These are phyloP conservation scores for Mesoclemmys tuberculata DNA, from an alignment of 2,113 vertebrate species.

Conservation along the genomic window DNA sequence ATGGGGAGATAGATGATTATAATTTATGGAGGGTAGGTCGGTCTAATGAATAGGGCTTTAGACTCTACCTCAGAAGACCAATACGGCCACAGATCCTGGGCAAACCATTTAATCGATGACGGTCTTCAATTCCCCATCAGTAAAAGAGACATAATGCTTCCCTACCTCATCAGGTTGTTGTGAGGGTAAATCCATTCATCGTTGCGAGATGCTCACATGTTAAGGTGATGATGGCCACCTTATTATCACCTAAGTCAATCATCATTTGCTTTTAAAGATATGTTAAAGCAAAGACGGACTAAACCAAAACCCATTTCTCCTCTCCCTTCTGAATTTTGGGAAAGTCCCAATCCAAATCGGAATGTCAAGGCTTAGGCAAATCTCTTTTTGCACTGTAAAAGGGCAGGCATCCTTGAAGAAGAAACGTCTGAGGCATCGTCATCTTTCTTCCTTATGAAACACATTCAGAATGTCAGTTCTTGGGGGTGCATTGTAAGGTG, in stretches of 20 bases:
- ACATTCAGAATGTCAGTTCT: neutral
- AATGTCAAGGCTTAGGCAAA: neutral
- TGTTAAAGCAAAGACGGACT: neutral
- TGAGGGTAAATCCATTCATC: neutral
- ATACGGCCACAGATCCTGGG: neutral
- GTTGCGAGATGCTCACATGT: neutral
- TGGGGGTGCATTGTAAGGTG: neutral
- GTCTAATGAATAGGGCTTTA: neutral
- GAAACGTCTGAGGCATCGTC: neutral
- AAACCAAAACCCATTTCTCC: neutral
- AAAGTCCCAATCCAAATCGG: rapidly evolving
- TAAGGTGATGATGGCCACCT: neutral
- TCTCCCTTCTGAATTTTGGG: neutral
- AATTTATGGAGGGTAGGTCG: neutral
- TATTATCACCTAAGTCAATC: neutral
- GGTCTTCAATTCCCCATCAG: neutral
- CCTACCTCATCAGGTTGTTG: neutral
- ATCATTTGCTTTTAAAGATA: neutral
- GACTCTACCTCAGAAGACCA: neutral
- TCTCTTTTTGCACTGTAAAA: neutral
- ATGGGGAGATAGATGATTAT: neutral
- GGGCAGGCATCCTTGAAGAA: neutral
- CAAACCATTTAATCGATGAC: neutral
- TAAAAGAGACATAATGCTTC: neutral
- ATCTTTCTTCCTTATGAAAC: neutral